A percentile compares a stretch with the other conserved stretches of the same genome.
These are phyloP conservation scores for Pocillopora grandis DNA, from an alignment of 92 coral and sea anemone genomes.

Conservation along the genomic window DNA sequence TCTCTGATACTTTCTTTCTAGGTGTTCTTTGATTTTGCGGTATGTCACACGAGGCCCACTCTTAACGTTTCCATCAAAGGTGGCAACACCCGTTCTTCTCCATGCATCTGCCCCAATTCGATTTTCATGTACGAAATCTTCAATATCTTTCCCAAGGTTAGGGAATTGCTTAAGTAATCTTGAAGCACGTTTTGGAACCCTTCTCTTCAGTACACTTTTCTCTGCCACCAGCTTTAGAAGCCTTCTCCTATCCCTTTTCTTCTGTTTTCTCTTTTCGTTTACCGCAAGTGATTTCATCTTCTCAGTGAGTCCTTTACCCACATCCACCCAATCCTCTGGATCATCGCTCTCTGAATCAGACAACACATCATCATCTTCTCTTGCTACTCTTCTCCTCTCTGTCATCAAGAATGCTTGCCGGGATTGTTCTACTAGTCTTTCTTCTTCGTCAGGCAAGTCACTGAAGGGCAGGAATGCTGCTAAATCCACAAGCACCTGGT, in stretches of 20 bases:
- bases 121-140: slow-evolving; percentile 36
- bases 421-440: slow-evolving; percentile 44
- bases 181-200: slow-evolving; percentile 48
- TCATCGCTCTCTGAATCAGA: slow-evolving; percentile 59
- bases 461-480: slow-evolving; percentile 36
- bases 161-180: slow-evolving; percentile 45
- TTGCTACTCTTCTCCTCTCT: slow-evolving; percentile 36
- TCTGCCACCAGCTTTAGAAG: slow-evolving; percentile 45
- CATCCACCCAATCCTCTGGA: slow-evolving; percentile 41
- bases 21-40: slow-evolving; percentile 44
- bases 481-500: slow-evolving; percentile 45
- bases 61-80: slow-evolving; percentile 50
- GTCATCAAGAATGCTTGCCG: slow-evolving; percentile 44
- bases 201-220: slow-evolving; percentile 45
- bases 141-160: slow-evolving; percentile 54
- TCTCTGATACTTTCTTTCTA: slow-evolving; percentile 41
- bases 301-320: slow-evolving; percentile 30
- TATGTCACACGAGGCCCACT: slow-evolving; percentile 52
- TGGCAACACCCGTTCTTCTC: slow-evolving; percentile 30
- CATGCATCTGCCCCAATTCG: slow-evolving; percentile 54
- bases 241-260: slow-evolving; percentile 50
- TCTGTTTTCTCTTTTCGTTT: slow-evolving; percentile 41
- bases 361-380: slow-evolving; percentile 32
- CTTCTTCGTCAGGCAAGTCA: slow-evolving; percentile 43
- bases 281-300: slow-evolving; percentile 49